Evolutionary conservation across 2,113 vertebrate genomes (phyloP).

Genomic region (Holacanthus passer): DNA sequence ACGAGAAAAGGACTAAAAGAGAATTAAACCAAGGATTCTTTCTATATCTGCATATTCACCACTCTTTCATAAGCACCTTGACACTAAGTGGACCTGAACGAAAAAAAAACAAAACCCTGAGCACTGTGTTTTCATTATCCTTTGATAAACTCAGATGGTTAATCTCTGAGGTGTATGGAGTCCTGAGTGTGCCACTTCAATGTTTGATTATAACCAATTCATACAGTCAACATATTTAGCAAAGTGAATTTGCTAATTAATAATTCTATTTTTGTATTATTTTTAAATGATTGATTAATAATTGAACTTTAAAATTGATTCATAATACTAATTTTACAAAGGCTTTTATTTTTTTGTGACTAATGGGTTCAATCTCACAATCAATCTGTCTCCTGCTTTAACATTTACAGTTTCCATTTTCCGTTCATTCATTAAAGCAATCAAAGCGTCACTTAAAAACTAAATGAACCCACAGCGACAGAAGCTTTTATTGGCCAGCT

Average conservation of each 20-base stretch:
- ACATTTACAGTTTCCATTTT: neutral
- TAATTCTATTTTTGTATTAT: neutral
- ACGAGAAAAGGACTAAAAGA: neutral
- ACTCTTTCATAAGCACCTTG: constrained; percentile 36
- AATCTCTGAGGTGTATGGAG: constrained; percentile 20
- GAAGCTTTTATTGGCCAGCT: neutral
- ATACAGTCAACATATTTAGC: too few relatives aligned
- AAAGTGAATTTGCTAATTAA: neutral
- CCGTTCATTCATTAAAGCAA: too few relatives aligned
- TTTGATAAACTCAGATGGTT: neutral
- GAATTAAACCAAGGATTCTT: neutral
- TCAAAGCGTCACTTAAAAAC: neutral
- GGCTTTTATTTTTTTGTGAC: too few relatives aligned
- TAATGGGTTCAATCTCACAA: neutral
- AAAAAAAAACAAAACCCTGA: neutral
- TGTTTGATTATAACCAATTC: neutral
- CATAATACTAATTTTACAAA: too few relatives aligned
- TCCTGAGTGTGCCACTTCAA: constrained; percentile 27
- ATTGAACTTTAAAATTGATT: neutral
- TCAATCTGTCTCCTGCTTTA: neutral
- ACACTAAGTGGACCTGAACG: neutral
- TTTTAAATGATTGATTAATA: neutral
- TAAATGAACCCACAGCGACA: neutral
- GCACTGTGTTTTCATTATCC: constrained; percentile 40
- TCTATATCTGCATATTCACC: neutral